A percentile compares a stretch with the other conserved stretches of the same genome.
These are phyloP conservation scores for Cebus imitator DNA, from an alignment of 2,113 vertebrate species.

Conservation along the genomic window DNA sequence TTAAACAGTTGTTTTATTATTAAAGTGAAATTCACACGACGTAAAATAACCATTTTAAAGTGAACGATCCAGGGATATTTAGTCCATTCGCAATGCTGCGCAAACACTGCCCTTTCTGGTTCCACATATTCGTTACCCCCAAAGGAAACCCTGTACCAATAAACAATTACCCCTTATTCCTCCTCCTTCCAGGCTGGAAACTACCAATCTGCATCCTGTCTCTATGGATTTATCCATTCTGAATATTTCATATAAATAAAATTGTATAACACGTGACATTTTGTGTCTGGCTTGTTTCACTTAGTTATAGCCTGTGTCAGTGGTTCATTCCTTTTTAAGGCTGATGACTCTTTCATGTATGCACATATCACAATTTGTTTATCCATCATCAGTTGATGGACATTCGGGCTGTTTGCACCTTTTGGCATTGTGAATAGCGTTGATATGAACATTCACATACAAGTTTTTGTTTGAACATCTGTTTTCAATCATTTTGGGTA, in stretches of 20 bases:
- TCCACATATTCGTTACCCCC: rapidly evolving
- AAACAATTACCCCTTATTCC: neutral
- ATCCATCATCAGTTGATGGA: neutral
- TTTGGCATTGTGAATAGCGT: neutral
- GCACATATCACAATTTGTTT: rapidly evolving
- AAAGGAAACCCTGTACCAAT: neutral
- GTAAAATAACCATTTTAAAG: neutral
- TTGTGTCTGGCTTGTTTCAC: neutral
- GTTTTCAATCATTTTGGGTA: neutral
- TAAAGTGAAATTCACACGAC: neutral
- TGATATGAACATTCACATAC: neutral
- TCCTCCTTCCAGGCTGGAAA: neutral
- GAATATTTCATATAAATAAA: neutral
- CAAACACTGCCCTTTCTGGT: neutral
- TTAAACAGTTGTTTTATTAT: neutral
- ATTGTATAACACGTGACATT: neutral
- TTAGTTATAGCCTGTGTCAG: neutral
- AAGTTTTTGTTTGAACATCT: neutral
- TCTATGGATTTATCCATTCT: neutral
- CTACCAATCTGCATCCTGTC: neutral
- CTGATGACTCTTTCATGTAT: neutral
- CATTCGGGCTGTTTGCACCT: neutral
- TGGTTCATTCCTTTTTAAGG: neutral
- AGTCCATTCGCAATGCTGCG: rapidly evolving
- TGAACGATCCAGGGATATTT: neutral